Evolutionary conservation across 2,888 invertebrate genomes (phyloP), one percentile per base, ranked within the genome.

Genomic region (Punctoribates punctum): DNA sequence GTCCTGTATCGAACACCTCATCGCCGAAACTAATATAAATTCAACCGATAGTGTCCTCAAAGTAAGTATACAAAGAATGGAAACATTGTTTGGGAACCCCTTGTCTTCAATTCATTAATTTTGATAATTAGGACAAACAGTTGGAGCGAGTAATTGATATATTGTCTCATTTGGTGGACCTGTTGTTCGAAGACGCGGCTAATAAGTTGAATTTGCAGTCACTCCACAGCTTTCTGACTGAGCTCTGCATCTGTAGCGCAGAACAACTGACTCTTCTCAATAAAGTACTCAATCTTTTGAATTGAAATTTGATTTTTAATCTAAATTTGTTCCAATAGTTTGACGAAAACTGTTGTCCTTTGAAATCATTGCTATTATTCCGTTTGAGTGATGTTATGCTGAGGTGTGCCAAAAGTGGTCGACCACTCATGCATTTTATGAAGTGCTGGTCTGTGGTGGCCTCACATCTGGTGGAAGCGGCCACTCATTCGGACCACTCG

Each of bases 381-480:
- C 87, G 95, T 77, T 89, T 94, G 34, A 93, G 93, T 0, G 94
- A 94, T 83, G 92, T 95, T 0, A 91, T 95, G 80, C 85, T 96
- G 79, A 90, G 92, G 81, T 93, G 94, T 75, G 90, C 94, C 15
- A 88, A 91, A 77, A 93, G 94, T 73, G 92, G 94, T 0, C 84
- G 96, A 0, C 96, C 96, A 0, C 85, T 96, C 34, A 89, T 95
- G 62, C 97, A 97, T 83, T 89, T 94, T 74, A 92, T 97, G 89
- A 90, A 91, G 80, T 89, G 87, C 46, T 97, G 96, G 96, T 92
- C 92, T 15, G 90, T 94, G 0, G 90, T 94, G 0, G 93, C 94
- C 0, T 92, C 94, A 0, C 95, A 96, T 84, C 90, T 96, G 75
- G 94, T 96, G 89, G 94, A 96, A 88, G 94, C 95, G 27, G 93